A percentile compares a stretch with the other conserved stretches of the same genome.
phyloP scores from a whole-genome alignment of 1,140 invertebrate genomes.

The Phymorhynchus buccinoides region DNA sequence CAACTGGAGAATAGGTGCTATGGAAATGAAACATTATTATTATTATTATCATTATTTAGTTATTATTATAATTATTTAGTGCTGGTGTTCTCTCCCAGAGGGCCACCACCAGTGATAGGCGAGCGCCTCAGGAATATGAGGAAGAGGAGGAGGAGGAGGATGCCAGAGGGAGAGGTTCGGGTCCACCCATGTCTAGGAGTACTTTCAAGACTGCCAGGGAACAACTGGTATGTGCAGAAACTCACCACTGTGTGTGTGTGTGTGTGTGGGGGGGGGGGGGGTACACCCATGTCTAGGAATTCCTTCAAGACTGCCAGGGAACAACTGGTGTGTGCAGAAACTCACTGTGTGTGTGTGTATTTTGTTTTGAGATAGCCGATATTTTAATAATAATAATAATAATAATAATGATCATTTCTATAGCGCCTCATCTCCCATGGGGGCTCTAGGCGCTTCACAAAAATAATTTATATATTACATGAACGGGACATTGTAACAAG shows the following conservation, averaged over 20 bases:
- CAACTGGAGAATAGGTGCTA: no score
- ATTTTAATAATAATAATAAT: no score
- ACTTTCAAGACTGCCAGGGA: slow-evolving; percentile 2
- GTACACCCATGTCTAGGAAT: not conserved
- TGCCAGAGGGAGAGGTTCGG: not conserved
- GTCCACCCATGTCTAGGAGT: not conserved
- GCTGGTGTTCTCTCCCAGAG: no score
- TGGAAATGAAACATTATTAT: no score
- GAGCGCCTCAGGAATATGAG: not conserved
- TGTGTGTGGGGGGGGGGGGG: not conserved
- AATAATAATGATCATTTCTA: no score
- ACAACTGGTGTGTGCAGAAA: not conserved
- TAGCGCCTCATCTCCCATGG: no score
- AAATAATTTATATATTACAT: no score
- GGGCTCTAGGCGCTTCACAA: no score
- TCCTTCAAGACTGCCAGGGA: slow-evolving; percentile 6
- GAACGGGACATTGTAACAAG: no score
- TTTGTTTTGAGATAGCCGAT: no score
- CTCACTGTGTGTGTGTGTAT: not conserved
- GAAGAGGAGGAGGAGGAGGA: not conserved
- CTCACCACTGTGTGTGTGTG: not conserved
- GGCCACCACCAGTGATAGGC: not conserved
- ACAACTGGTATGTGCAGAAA: not conserved
- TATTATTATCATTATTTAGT: no score
- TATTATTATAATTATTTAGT: no score